Evolutionary conservation across 2,888 invertebrate species (phyloP), one percentile per base, ranked within the genome.

Genomic region (Rhingia campestris): DNA sequence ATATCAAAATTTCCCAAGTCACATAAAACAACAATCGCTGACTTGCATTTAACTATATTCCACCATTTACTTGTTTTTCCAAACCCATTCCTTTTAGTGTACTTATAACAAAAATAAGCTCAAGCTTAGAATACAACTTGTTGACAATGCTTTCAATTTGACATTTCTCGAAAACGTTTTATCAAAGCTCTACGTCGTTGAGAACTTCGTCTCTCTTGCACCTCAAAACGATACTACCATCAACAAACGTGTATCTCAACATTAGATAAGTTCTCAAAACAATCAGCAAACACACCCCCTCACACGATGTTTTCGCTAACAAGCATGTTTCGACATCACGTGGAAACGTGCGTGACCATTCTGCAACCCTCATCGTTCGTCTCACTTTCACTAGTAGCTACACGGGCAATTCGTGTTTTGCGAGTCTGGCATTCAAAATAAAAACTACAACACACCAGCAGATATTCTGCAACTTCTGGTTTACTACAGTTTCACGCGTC

Each of bases 301-400:
- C 43, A 6, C 45, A 22, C 10, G 10, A 45, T 45, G 9, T 39
- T 12, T 22, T 70, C 37, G 32, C 51, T 56, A 41, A 67, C 32
- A 54, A 81, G 45, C 64, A 54, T 63, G 54, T 41, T 43, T 61
- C 22, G 22, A 72, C 32, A 61, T 84, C 84, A 84, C 84, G 84
- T 84, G 84, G 43, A 14, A 43, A 67, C 56, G 32, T 75, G 70
- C 84, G 84, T 84, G 84, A 74, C 80, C 22, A 64, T 41, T 49
- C 59, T 30, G 41, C 49, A 64, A 75, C 74, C 70, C 59, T 54
- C 69, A 61, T 74, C 54, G 54, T 64, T 54, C 39, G 56, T 84
- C 74, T 80, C 74, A 84, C 84, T 84, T 79, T 82, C 73, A 69
- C 61, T 73, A 37, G 73, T 64, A 22, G 22, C 22, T 22, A 2